These are phyloP conservation scores for Antennarius striatus DNA, from an alignment of 2,113 vertebrate genomes.

Conservation along the genomic window DNA sequence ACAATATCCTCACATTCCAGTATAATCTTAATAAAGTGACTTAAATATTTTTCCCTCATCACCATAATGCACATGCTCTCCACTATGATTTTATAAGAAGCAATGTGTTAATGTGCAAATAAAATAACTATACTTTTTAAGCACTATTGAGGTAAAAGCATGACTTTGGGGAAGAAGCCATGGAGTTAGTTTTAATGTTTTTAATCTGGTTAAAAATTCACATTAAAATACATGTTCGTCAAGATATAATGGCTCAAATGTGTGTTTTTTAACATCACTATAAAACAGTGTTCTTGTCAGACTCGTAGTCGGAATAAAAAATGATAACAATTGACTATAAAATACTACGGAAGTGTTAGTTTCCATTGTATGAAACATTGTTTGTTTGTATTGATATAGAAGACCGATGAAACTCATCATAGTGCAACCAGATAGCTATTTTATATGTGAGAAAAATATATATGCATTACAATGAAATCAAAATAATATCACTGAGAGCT, in stretches of 20 bases:
- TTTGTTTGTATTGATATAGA: not conserved
- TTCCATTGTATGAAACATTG: not conserved
- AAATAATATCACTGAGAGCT: too few relatives aligned
- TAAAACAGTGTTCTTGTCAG: slow-evolving; percentile 11
- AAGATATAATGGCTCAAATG: slow-evolving; percentile 9
- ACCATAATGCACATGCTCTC: slow-evolving; percentile 1
- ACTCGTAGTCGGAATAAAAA: not conserved
- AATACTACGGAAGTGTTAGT: not conserved
- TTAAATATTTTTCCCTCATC: slow-evolving; percentile 1
- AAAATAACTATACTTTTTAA: slow-evolving; percentile 16
- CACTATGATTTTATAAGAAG: too few relatives aligned
- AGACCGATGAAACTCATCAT: not conserved
- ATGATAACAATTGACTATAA: slow-evolving; percentile 3
- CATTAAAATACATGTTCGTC: slow-evolving; percentile 9
- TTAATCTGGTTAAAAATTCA: slow-evolving; percentile 29
- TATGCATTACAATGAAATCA: not conserved
- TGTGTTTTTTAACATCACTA: slow-evolving; percentile 13
- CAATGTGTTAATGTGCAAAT: slow-evolving; percentile 44
- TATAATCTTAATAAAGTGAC: slow-evolving; percentile 11
- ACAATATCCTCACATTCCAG: slow-evolving; percentile 17
- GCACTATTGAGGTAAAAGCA: slow-evolving; percentile 38
- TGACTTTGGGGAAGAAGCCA: slow-evolving; percentile 38
- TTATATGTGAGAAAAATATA: slow-evolving; percentile 12
- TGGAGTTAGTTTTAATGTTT: not conserved
- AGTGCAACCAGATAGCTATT: slow-evolving; percentile 16